phyloP scores from a whole-genome alignment of 2,113 vertebrate genomes.

The Megaceryle torquata region DNA sequence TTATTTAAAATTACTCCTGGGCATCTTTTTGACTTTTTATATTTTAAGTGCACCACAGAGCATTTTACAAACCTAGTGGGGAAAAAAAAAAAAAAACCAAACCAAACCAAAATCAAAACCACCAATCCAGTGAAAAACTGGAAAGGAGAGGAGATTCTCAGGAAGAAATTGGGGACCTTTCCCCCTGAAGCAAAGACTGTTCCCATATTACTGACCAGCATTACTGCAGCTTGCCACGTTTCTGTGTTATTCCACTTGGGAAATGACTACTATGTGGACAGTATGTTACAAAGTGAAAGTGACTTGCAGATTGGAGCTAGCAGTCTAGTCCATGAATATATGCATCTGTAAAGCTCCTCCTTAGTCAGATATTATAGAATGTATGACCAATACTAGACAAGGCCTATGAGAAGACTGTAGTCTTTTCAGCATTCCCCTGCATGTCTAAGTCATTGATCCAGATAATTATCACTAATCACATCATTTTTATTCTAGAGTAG shows the following conservation, averaged over 20 bases:
- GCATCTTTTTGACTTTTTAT: neutral
- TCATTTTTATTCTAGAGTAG: neutral
- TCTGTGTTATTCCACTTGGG: neutral
- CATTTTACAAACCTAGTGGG: neutral
- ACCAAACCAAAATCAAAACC: too few species aligned
- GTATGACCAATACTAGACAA: neutral
- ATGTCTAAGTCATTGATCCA: neutral
- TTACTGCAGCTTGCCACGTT: neutral
- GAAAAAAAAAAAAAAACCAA: neutral
- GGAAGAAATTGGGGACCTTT: neutral
- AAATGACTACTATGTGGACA: neutral
- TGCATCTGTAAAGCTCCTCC: neutral
- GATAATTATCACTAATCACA: neutral
- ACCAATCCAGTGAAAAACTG: neutral
- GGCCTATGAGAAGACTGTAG: neutral
- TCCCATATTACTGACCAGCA: neutral
- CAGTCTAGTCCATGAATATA: neutral
- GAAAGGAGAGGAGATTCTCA: neutral
- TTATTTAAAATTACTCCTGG: neutral
- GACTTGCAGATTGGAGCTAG: neutral
- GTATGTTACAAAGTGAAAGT: neutral
- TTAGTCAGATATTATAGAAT: neutral
- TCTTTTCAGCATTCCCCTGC: neutral
- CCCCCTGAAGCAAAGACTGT: neutral
- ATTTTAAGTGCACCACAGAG: neutral